Evolutionary conservation across 2,113 vertebrate species (phyloP).

Genomic region (Mandrillus leucophaeus): DNA sequence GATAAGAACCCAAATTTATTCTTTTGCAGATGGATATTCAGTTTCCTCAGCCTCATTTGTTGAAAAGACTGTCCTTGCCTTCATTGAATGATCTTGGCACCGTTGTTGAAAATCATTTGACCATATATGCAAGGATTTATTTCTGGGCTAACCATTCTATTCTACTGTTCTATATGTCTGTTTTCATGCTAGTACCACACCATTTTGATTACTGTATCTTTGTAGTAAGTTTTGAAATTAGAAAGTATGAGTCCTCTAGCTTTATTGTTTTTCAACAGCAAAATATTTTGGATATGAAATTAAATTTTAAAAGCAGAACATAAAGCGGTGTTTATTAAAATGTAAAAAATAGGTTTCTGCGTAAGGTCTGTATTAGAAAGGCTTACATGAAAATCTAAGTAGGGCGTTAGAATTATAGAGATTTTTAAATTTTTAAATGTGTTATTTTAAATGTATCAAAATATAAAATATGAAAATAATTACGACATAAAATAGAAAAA

Average conservation of each 20-base stretch:
- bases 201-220: neutral
- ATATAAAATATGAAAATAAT: slow-evolving; percentile 18
- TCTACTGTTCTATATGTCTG: neutral
- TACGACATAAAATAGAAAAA: neutral
- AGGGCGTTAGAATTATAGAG: neutral
- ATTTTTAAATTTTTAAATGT: neutral
- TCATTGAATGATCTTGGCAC: neutral
- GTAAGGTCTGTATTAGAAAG: neutral
- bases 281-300: neutral
- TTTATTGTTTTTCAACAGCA: neutral
- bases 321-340: neutral
- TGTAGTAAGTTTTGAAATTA: neutral
- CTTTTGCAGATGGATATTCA: neutral
- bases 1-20: neutral
- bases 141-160: neutral
- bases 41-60: neutral
- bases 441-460: slow-evolving; percentile 15
- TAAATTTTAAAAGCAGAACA: neutral
- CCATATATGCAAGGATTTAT: neutral
- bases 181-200: neutral
- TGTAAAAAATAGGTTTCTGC: neutral
- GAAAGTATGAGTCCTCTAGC: neutral
- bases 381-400: neutral
- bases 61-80: neutral
- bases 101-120: slow-evolving; percentile 7